Base-by-base conservation (phyloP, 2,797 vertebrate genomes). In the Trachurus trachurus region DNA sequence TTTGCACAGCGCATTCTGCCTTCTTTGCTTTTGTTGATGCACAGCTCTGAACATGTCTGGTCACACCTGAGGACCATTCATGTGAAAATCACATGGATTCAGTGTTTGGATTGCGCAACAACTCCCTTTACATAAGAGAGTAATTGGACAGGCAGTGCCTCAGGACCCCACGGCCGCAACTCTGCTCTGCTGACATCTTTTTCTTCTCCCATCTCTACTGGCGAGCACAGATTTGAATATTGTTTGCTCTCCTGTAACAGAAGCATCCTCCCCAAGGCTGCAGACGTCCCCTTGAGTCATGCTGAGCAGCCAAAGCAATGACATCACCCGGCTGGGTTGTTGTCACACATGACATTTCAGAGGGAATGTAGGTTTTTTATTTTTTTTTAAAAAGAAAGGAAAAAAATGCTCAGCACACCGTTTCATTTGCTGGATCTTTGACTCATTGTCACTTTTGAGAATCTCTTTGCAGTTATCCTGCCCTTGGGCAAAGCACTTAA, bases 31-130 rank as follows among this genome's bases (percentile, higher is more conserved):
- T 47, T 44, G 54, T 63, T 77, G 76, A 74, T 40, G 62, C 13
- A 1, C 52, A 26, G 44, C 62, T 61, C 77, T 26, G 84, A 83
- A 60, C 74, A 63, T 19, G 42, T 50, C 34, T 44, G 63, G 76
- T 82, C 78, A 86, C 86, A 94, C 91, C 91, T 87, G 83, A 88
- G 83, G 77, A 84, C 74, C 75, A 29, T 71, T 89, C 64, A 65
- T 80, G 74, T 63, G 71, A 31, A 88, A 79, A 88, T 83, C 78
- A 79, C 21, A 0, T 77, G 86, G 80, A 86, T 83, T 87, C 78
- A 81, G 76, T 49, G 6, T 81, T 85, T 74, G 67, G 71, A 82
- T 93, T 91, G 90, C n/a, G 78, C 76, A 93, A 93, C 78, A 22
- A 4, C 82, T 49, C 64, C 22, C 40, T 72, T 93, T 92, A 90